Percentiles rank a stretch among this genome's conserved stretches.
Conservation (phyloP, 2,888 invertebrate species). For the Stenoptilia bipunctidactyla region DNA sequence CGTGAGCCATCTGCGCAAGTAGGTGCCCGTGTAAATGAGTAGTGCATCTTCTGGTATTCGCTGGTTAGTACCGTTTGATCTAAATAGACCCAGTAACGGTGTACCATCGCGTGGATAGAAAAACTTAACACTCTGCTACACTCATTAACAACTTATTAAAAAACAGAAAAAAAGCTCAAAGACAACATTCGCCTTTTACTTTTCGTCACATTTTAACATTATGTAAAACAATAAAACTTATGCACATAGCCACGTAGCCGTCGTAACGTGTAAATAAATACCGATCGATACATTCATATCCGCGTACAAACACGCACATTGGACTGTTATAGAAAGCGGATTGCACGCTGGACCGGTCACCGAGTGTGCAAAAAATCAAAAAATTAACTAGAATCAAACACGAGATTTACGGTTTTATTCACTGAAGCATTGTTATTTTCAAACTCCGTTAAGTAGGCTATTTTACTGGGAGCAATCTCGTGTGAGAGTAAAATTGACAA, state of each 20-base stretch:
- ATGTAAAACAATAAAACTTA: not conserved
- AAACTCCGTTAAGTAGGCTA: constrained; percentile 8
- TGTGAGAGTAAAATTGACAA: constrained; percentile 24
- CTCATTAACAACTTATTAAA: no score
- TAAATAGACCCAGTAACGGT: constrained; percentile 49
- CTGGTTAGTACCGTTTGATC: constrained; percentile 48
- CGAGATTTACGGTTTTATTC: constrained; percentile 24
- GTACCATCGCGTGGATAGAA: constrained; percentile 11
- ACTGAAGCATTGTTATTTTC: constrained; percentile 10
- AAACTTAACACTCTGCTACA: no score
- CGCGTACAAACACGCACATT: constrained; percentile 53
- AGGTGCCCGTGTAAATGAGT: constrained; percentile 26
- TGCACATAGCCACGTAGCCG: not conserved
- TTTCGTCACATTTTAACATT: not conserved
- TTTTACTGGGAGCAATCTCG: constrained; percentile 3
- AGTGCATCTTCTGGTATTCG: constrained; percentile 28
- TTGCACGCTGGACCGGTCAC: constrained; percentile 47
- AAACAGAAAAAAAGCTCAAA: no score
- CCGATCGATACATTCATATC: constrained; percentile 32
- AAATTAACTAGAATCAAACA: constrained; percentile 24
- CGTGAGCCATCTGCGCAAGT: constrained; percentile 4
- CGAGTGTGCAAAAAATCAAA: constrained; percentile 36
- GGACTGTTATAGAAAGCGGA: constrained; percentile 59
- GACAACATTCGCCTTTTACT: not conserved
- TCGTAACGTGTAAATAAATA: constrained; percentile 24